Percentiles rank a stretch among this genome's conserved stretches.
Evolutionary conservation across 2,797 vertebrate genomes (phyloP).

Genomic region (Chelmon rostratus): DNA sequence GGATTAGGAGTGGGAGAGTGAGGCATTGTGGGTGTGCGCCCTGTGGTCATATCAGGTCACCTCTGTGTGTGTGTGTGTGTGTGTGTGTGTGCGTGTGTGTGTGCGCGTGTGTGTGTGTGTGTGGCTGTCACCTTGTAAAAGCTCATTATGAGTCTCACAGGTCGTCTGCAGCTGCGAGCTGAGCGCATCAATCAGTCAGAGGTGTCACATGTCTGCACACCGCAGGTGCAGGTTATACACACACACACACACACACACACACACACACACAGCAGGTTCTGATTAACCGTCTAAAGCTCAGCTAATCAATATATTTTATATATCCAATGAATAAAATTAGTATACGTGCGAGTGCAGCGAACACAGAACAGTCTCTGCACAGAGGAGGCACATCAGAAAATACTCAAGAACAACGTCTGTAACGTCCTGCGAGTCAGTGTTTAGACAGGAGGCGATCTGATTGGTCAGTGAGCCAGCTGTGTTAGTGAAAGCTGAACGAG

Average conservation of each 20-base stretch:
- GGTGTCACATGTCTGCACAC: constrained; percentile 20
- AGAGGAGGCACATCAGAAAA: not conserved
- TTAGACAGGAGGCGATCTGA: no score
- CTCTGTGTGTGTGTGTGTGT: constrained; percentile 21
- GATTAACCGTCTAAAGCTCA: not conserved
- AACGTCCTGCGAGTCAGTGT: no score
- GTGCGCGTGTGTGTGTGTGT: constrained; percentile 29
- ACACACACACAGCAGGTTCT: not conserved
- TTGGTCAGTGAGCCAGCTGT: no score
- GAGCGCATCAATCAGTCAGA: constrained; percentile 46
- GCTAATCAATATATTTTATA: not conserved
- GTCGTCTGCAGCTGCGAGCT: constrained; percentile 28
- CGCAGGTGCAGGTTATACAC: constrained; percentile 20
- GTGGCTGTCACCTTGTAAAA: constrained; percentile 23
- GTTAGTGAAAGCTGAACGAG: no score
- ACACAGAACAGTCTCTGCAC: no score
- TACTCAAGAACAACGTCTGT: not conserved
- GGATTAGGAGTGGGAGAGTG: constrained; percentile 39
- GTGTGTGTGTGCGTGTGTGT: constrained; percentile 30
- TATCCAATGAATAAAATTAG: constrained; percentile 7
- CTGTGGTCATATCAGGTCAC: constrained; percentile 34
- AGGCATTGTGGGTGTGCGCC: constrained; percentile 26
- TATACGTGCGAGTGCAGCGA: not conserved
- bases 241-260: constrained; percentile 19
- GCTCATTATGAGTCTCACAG: constrained; percentile 40